phyloP scores from a whole-genome alignment of 2,797 vertebrate species.

The Eupleurogrammus muticus region DNA sequence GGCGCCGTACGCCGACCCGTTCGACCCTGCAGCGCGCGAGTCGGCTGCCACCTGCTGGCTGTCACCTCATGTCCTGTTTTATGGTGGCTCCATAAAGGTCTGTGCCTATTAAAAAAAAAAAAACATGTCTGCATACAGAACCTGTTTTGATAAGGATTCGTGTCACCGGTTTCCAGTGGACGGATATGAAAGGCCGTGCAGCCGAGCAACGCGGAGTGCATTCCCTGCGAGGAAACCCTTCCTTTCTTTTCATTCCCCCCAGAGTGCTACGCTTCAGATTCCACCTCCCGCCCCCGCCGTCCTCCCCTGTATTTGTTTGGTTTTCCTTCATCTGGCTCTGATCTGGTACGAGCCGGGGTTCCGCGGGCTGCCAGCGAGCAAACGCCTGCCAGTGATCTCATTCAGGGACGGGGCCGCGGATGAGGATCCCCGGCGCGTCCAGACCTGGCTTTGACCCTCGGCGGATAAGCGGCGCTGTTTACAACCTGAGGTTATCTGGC shows the following conservation, averaged over 20 bases:
- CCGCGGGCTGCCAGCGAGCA: slow-evolving; percentile 12
- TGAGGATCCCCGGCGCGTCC: slow-evolving; percentile 15
- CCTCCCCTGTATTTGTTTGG: slow-evolving; percentile 18
- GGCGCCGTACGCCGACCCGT: slow-evolving; percentile 37
- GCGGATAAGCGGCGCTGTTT: slow-evolving; percentile 67
- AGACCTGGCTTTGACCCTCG: slow-evolving; percentile 49
- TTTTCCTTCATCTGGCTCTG: slow-evolving; percentile 50
- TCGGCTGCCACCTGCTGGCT: slow-evolving; percentile 60
- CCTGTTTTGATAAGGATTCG: slow-evolving; percentile 43
- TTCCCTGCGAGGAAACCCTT: slow-evolving; percentile 15
- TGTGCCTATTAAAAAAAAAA: slow-evolving; percentile 20
- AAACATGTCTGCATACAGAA: background rate
- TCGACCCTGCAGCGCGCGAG: slow-evolving; percentile 14
- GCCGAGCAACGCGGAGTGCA: slow-evolving; percentile 30
- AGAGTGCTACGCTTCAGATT: slow-evolving; percentile 23
- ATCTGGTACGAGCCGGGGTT: slow-evolving; percentile 11
- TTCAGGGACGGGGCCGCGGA: slow-evolving; percentile 18
- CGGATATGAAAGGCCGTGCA: slow-evolving; percentile 17
- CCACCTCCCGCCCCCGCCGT: background rate
- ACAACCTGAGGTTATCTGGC: slow-evolving; percentile 70
- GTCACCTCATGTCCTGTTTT: slow-evolving; percentile 35
- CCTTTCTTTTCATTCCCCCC: no score
- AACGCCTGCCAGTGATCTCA: slow-evolving; percentile 32
- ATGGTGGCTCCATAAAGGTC: slow-evolving; percentile 31
- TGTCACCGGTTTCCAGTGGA: slow-evolving; percentile 12